These are phyloP conservation scores for Botia kubotai DNA, from an alignment of 2,797 vertebrate genomes.

Conservation along the genomic window DNA sequence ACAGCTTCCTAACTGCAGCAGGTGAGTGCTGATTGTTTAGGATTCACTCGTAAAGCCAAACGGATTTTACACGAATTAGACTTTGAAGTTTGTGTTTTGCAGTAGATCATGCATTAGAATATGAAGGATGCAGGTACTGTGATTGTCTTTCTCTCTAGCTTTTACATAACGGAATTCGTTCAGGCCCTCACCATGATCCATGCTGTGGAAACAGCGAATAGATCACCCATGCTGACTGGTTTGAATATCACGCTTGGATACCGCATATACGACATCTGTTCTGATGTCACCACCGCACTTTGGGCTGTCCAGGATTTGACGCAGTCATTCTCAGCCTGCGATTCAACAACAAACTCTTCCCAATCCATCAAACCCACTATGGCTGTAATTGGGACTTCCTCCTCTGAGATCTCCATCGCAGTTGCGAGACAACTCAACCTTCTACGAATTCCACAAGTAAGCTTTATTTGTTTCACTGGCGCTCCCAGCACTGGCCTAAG, in stretches of 20 bases:
- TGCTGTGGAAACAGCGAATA: conserved; percentile 83
- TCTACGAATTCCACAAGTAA: conserved; percentile 85
- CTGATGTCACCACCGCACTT: conserved; percentile 83
- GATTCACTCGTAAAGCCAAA: background rate
- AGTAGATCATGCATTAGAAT: background rate
- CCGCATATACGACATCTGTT: conserved; percentile 84
- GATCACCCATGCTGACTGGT: conserved; percentile 76
- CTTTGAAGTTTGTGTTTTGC: too few species aligned
- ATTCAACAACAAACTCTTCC: conserved; percentile 61
- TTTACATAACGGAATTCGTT: conserved; percentile 73
- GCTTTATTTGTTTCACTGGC: background rate
- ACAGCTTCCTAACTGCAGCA: conserved; percentile 73
- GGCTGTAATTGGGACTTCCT: conserved; percentile 79
- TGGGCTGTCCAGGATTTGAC: conserved; percentile 77
- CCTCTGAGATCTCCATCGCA: conserved; percentile 85
- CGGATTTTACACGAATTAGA: too few species aligned
- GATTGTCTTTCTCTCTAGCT: conserved; percentile 69
- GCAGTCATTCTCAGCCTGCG: conserved; percentile 68
- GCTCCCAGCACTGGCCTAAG: background rate
- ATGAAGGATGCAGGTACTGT: background rate
- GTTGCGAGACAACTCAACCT: conserved; percentile 84
- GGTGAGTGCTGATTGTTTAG: conserved; percentile 74
- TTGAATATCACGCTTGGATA: conserved; percentile 82
- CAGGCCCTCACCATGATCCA: conserved; percentile 86
- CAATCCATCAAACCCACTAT: conserved; percentile 72